These are phyloP conservation scores for Eumacrocentrus americanus DNA, from an alignment of 2,888 invertebrate species.

Conservation along the genomic window DNA sequence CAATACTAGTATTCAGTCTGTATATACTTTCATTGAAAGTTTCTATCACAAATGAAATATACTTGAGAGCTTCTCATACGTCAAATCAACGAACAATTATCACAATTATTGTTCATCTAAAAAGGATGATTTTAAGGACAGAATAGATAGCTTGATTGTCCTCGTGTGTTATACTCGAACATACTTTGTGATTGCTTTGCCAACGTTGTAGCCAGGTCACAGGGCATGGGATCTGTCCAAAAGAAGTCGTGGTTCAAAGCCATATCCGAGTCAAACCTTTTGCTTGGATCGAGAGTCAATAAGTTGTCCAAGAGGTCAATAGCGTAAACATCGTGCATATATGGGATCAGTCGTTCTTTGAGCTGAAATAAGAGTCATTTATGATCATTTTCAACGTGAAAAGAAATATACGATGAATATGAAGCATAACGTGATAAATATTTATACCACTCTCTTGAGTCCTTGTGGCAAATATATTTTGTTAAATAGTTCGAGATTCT, in stretches of 20 bases:
- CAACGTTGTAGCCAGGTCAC: slow-evolving; percentile 85
- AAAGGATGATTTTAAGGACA: too few species aligned
- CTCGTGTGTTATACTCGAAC: slow-evolving; percentile 96
- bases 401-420: too few species aligned
- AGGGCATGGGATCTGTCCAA: slow-evolving; percentile 95
- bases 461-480: slow-evolving; percentile 84
- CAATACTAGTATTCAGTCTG: too few species aligned
- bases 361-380: slow-evolving; percentile 18
- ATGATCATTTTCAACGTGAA: too few species aligned
- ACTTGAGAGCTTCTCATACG: too few species aligned
- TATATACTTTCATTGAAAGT: too few species aligned
- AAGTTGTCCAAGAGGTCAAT: slow-evolving; percentile 89
- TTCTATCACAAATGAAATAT: too few species aligned
- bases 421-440: slow-evolving; percentile 21
- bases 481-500: slow-evolving; percentile 81
- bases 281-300: slow-evolving; percentile 84
- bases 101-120: too few species aligned
- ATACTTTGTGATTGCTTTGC: slow-evolving; percentile 87
- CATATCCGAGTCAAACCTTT: slow-evolving; percentile 82
- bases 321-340: slow-evolving; percentile 87
- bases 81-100: too few species aligned
- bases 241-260: slow-evolving; percentile 96
- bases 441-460: slow-evolving; percentile 75
- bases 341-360: slow-evolving; percentile 74
- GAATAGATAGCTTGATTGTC: too few species aligned